Base-by-base conservation (phyloP, 1,140 invertebrate genomes). In the Philotrypesis tridentata region DNA sequence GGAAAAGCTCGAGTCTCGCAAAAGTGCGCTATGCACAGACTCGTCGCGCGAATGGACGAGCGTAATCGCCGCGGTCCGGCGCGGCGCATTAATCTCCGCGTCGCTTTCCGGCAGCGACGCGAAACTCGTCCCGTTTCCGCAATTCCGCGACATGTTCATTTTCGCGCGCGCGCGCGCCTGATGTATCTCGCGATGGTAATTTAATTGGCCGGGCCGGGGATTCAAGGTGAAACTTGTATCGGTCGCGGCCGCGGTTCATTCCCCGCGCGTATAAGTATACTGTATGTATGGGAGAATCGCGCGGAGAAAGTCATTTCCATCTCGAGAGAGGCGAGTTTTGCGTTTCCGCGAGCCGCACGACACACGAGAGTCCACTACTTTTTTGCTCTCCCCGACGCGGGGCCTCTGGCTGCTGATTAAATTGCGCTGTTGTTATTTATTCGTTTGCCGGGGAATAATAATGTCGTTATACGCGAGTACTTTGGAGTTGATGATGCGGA, bases 171-270 rank as follows among this genome's bases (percentile, higher is more conserved):
- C 29, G 43, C 27, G 37, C 37, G 43, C 17, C 14, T 48, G 55
- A 60, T 29, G 29, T 11, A 12, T 33, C n/a, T 33, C 37, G 21
- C 40, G 71, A 63, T 67, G 79, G 25, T 74, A 61, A 80, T 80
- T 80, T 80, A 80, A 80, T 80, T 80, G 79, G 67, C 21, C 23
- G n/a, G n/a, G n/a, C 29, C 43, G 68, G 14, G 2, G 25, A 48
- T 75, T 75, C 73, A 61, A 71, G 68, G 37, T 71, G 78, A 79
- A 72, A 79, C 67, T 27, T 6, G 25, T 31, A 23, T 61, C 72
- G 72, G 17, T 25, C 40, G 17, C 33, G 48, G 12, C n/a, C 2
- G 6, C 21, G 40, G 1, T 43, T 55, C 14, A 6, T 17, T 1
- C 17, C 21, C 17, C 17, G 48, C n/a, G n/a, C n/a, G n/a, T n/a